Conservation (phyloP, 2,113 vertebrate species). For the Toxotes chatareus region DNA sequence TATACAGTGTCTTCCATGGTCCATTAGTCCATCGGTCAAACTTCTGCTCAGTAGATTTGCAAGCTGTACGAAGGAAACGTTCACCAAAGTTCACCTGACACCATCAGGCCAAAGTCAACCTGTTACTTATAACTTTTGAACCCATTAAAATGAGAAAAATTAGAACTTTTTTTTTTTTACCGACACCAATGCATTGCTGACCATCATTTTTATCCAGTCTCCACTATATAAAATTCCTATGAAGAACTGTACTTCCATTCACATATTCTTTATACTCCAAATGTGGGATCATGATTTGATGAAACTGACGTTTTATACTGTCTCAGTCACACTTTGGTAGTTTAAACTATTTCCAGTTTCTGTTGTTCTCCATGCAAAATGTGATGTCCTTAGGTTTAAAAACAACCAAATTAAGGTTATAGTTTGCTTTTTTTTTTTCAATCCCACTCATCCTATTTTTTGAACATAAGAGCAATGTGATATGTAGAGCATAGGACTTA, state of each 20-base stretch:
- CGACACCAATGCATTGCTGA: not conserved
- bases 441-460: conserved; percentile 1
- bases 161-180: not conserved
- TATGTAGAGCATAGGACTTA: conserved; percentile 13
- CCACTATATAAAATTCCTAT: not conserved
- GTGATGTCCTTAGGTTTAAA: not conserved
- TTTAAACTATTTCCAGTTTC: not conserved
- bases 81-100: not conserved
- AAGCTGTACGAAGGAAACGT: not conserved
- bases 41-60: not conserved
- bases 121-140: not conserved
- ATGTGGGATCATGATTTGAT: not conserved
- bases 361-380: not conserved
- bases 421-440: not conserved
- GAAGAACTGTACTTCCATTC: not conserved
- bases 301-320: not conserved
- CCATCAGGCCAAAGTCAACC: not conserved
- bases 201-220: not conserved
- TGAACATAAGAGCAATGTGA: not conserved
- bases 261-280: not conserved
- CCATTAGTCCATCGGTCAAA: not conserved
- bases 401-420: not conserved
- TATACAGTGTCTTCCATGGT: not conserved
- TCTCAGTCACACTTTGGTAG: not conserved
- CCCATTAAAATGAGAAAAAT: not conserved